Evolutionary conservation across 2,113 vertebrate species (phyloP).

Genomic region (Gasterosteus nipponicus): DNA sequence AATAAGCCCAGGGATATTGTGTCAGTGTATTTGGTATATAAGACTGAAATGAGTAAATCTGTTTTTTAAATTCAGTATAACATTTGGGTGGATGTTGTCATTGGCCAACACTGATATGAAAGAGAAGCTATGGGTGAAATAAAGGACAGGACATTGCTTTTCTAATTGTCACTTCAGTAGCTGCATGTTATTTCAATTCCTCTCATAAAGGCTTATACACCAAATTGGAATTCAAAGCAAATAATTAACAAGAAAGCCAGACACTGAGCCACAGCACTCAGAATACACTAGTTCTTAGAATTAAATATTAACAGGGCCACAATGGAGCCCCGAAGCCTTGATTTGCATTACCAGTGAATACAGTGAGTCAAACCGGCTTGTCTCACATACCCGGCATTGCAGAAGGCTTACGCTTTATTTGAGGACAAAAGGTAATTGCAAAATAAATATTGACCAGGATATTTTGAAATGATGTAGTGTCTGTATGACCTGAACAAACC

Average conservation of each 20-base stretch:
- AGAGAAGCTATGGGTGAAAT: neutral
- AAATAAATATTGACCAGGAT: conserved; percentile 37
- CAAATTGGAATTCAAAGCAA: conserved; percentile 57
- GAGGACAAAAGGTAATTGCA: conserved; percentile 8
- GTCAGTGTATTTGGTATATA: neutral
- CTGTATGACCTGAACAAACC: conserved; percentile 12
- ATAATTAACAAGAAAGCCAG: conserved; percentile 65
- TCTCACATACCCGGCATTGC: conserved; percentile 2
- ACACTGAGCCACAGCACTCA: conserved; percentile 29
- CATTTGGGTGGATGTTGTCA: neutral
- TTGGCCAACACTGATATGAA: neutral
- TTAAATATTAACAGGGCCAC: conserved; percentile 73
- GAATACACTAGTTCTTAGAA: conserved; percentile 38
- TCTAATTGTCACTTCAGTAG: neutral
- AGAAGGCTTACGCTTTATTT: neutral
- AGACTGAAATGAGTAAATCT: neutral
- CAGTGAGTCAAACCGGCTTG: neutral
- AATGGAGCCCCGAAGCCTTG: conserved; percentile 34
- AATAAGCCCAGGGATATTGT: neutral
- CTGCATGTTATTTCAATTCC: conserved; percentile 4
- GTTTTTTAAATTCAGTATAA: neutral
- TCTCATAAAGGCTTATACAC: neutral
- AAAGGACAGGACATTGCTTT: neutral
- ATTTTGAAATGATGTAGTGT: conserved; percentile 9
- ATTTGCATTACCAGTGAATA: conserved; percentile 47